phyloP scores from a whole-genome alignment of 1,140 invertebrate genomes.

The Bradynema listronoti region DNA sequence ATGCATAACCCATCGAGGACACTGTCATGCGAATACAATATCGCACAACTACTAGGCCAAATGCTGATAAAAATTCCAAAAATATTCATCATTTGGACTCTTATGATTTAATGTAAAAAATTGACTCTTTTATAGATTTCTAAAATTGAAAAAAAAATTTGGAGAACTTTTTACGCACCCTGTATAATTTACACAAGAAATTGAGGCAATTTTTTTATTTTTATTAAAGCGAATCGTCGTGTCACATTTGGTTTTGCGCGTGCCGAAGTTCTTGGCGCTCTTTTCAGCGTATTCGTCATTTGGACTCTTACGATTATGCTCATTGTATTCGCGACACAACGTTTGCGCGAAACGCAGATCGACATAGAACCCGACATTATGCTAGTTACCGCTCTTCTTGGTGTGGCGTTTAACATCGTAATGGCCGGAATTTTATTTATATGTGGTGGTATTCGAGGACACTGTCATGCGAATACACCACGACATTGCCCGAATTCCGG shows the following conservation, averaged over 20 bases:
- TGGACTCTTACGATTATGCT: conserved; percentile 23
- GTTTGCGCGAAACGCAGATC: conserved; percentile 74
- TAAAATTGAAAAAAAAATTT: too few relatives aligned
- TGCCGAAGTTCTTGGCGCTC: conserved; percentile 16
- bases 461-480: background rate
- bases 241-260: conserved; percentile 21
- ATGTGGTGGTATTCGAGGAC: background rate
- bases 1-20: too few relatives aligned
- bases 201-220: background rate
- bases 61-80: too few relatives aligned
- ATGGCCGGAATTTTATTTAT: background rate
- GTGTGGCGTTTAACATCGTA: conserved; percentile 80
- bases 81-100: too few relatives aligned
- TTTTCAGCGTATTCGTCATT: conserved; percentile 25
- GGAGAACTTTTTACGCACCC: too few relatives aligned
- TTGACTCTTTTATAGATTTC: too few relatives aligned
- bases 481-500: too few relatives aligned
- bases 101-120: too few relatives aligned
- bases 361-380: conserved; percentile 83
- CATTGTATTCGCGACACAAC: conserved; percentile 18
- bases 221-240: conserved; percentile 14
- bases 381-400: conserved; percentile 84
- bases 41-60: too few relatives aligned
- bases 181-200: conserved; percentile 64
- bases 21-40: conserved; percentile 68